phyloP scores from a whole-genome alignment of 2,888 invertebrate genomes.

The Apocheima hispidaria region DNA sequence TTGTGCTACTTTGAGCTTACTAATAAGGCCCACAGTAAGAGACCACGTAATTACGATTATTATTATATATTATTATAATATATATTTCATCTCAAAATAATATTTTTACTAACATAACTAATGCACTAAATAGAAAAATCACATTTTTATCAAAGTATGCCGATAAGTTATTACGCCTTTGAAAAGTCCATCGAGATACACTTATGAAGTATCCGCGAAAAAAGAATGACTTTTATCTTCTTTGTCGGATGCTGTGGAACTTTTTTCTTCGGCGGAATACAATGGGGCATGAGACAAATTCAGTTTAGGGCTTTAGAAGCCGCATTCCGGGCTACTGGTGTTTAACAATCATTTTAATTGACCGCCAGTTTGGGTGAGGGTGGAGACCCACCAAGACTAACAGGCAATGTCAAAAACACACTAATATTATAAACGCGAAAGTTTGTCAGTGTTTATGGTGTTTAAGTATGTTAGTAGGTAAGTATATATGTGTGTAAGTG shows the following conservation, averaged over 20 bases:
- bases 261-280: conserved; percentile 73
- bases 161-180: conserved; percentile 73
- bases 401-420: not conserved
- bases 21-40: too few relatives aligned
- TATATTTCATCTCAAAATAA: too few relatives aligned
- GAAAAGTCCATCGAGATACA: conserved; percentile 72
- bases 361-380: conserved; percentile 69
- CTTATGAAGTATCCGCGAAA: conserved; percentile 73
- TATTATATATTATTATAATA: too few relatives aligned
- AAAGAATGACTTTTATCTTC: conserved; percentile 64
- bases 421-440: too few relatives aligned
- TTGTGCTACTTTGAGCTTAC: too few relatives aligned
- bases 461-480: too few relatives aligned
- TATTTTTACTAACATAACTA: too few relatives aligned
- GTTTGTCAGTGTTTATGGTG: too few relatives aligned
- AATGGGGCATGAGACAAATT: conserved; percentile 78
- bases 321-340: conserved; percentile 75
- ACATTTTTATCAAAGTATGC: too few relatives aligned
- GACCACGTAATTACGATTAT: too few relatives aligned
- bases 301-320: conserved; percentile 65
- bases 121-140: too few relatives aligned
- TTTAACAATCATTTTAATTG: conserved; percentile 84
- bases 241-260: conserved; percentile 70
- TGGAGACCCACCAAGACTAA: conserved; percentile 42
- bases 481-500: too few relatives aligned